Evolutionary conservation across 2,888 invertebrate species (phyloP), one percentile per base, ranked within the genome.

Genomic region (Drosophila pseudotakahashii): DNA sequence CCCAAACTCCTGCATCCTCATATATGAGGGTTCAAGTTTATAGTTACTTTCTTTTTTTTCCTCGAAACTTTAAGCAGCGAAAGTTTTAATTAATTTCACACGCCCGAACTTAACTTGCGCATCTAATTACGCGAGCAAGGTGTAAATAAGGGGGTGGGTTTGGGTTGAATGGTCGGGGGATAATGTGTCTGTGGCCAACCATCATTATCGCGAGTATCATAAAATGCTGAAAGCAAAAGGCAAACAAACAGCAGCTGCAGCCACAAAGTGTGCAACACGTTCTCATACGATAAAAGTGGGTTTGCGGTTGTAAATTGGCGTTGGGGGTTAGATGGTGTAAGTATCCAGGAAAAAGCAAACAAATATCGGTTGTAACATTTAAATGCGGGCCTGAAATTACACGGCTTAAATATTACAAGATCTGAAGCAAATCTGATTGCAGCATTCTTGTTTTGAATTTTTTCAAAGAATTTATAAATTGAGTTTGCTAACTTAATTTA

Each of bases 1-100:
- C 57, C 34, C 41, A 30, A 47, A 23, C 50, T 14, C 47, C n/a
- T 4, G 26, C 52, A 67, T 72, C 66, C 55, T 60, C 44, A 78
- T 76, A 78, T 76, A 61, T 81, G 76, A 53, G 68, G 26, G 42
- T 50, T 47, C 14, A 80, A 71, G 51, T 78, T 83, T 44, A 54
- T 23, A 11, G 36, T 57, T 48, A 62, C 34, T 51, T 69, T 41
- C 66, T 75, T 61, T 60, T 19, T n/a, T 16, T n/a, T 9, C 44
- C 44, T 11, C 4, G 9, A 63, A 78, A 81, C 76, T 82, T 80
- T 66, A 78, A 79, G 60, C 71, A 72, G 76, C 68, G 66, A 88
- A 85, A 79, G 86, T 88, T 77, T 85, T 85, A 85, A 85, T 85
- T 88, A 85, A 85, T 83, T 86, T 85, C 77, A 72, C 88, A 78